These are phyloP conservation scores for Synodontis membranacea DNA, from an alignment of 2,113 vertebrate genomes.

Conservation along the genomic window DNA sequence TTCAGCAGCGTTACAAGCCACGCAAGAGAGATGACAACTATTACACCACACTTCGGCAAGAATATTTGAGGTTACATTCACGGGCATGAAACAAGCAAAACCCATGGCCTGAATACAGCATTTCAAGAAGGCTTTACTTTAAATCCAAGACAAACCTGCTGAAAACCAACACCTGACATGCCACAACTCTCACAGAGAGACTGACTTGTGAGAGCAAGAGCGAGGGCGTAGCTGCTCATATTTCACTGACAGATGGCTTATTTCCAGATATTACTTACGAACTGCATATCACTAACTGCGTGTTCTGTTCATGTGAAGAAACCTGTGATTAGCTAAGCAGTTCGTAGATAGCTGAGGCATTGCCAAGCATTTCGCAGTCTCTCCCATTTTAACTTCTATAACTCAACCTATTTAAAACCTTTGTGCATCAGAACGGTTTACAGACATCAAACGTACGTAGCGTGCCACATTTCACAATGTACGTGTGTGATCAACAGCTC, in stretches of 20 bases:
- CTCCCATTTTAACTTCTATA: not conserved
- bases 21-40: not conserved
- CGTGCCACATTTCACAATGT: not conserved
- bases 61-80: not conserved
- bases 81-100: not conserved
- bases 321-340: not conserved
- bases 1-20: not conserved
- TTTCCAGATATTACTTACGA: conserved; percentile 40
- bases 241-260: conserved; percentile 38
- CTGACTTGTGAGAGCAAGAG: conserved; percentile 40
- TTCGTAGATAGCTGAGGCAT: not conserved
- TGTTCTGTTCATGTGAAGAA: not conserved
- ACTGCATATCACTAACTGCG: not conserved
- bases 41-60: not conserved
- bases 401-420: not conserved
- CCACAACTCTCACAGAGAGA: conserved; percentile 35
- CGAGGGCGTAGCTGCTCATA: conserved; percentile 52
- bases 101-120: not conserved
- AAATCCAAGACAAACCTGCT: not conserved
- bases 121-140: not conserved
- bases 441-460: not conserved
- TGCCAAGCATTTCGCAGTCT: not conserved
- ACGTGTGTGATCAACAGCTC: conserved; percentile 2
- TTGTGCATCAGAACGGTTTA: not conserved
- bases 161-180: conserved; percentile 1